Evolutionary conservation across 2,888 invertebrate genomes (phyloP).

Genomic region (Drosophila meridiana): DNA sequence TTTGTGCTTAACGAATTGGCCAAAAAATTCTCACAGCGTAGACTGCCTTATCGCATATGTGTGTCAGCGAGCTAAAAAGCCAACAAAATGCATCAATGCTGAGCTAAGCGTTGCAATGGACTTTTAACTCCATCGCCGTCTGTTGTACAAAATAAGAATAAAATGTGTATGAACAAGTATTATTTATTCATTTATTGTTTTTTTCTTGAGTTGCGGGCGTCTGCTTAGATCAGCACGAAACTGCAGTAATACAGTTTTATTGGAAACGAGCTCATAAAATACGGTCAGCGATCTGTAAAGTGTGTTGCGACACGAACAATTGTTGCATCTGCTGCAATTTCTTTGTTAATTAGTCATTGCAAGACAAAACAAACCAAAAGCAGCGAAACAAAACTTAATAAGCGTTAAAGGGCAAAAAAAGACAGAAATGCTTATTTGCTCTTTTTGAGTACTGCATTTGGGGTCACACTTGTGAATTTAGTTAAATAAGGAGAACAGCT

Average conservation of each 20-base stretch:
- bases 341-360: constrained; percentile 41
- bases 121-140: constrained; percentile 27
- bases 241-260: not conserved
- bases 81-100: constrained; percentile 35
- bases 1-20: not conserved
- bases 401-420: not conserved
- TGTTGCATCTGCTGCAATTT: constrained; percentile 46
- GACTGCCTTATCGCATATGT: constrained; percentile 28
- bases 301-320: constrained; percentile 36
- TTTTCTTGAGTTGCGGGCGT: constrained; percentile 22
- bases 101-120: constrained; percentile 47
- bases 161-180: constrained; percentile 14
- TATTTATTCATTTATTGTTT: not conserved
- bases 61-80: constrained; percentile 42
- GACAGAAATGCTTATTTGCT: constrained; percentile 22
- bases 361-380: constrained; percentile 7
- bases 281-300: constrained; percentile 45
- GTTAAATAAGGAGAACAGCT: no score
- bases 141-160: constrained; percentile 16
- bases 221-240: constrained; percentile 40
- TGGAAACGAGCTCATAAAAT: constrained; percentile 20
- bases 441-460: constrained; percentile 4
- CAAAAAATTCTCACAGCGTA: constrained; percentile 50
- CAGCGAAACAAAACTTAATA: not conserved
- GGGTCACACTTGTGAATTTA: not conserved